These are phyloP conservation scores for Nemurella pictetii DNA, from an alignment of 2,888 invertebrate genomes.

Conservation along the genomic window DNA sequence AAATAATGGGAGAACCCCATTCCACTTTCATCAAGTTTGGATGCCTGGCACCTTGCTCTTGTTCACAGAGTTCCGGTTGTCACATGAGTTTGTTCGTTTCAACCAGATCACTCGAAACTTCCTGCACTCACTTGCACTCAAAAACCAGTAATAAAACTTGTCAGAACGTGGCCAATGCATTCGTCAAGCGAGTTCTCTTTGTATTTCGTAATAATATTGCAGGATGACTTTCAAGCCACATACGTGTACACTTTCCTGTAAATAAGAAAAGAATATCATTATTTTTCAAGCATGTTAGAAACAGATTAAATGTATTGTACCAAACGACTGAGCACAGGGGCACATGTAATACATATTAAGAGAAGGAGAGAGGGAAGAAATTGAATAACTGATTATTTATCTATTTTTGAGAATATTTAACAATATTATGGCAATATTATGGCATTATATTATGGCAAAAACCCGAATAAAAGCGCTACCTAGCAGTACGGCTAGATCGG, in stretches of 20 bases:
- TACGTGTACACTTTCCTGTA: constrained; percentile 89
- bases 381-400: too few species aligned
- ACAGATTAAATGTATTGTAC: too few species aligned
- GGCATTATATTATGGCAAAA: too few species aligned
- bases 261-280: constrained; percentile 45
- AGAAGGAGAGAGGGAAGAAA: too few species aligned
- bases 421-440: too few species aligned
- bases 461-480: too few species aligned
- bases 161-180: neutral
- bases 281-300: constrained; percentile 1
- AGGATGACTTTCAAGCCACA: constrained; percentile 71
- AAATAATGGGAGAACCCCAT: neutral
- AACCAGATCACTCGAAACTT: too few species aligned
- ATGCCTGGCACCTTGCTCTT: neutral
- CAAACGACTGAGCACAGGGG: too few species aligned
- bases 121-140: neutral
- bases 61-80: neutral
- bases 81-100: neutral
- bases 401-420: too few species aligned
- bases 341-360: too few species aligned
- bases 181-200: neutral
- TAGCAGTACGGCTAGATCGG: too few species aligned
- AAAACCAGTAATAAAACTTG: neutral
- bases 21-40: neutral
- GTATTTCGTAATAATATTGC: neutral